phyloP scores from a whole-genome alignment of 2,797 vertebrate genomes.

The Alauda arvensis region DNA sequence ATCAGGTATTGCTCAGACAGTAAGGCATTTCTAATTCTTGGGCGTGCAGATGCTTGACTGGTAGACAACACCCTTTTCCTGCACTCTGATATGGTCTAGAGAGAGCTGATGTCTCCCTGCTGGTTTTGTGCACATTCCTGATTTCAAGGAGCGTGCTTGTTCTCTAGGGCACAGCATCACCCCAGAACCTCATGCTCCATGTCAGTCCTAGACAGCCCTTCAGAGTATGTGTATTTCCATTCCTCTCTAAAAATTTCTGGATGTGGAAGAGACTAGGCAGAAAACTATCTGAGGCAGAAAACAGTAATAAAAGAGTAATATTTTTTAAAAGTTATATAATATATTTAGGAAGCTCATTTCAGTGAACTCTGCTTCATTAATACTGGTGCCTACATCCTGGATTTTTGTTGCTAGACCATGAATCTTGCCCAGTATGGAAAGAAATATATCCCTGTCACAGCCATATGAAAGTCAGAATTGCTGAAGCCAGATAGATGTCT shows the following conservation, averaged over 20 bases:
- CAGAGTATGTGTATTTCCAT: background rate
- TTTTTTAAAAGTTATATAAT: background rate
- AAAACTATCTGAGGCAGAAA: background rate
- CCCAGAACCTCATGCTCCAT: fast-evolving
- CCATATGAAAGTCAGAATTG: background rate
- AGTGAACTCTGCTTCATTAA: background rate
- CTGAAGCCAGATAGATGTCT: background rate
- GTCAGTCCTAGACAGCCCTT: background rate
- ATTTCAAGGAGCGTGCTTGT: fast-evolving
- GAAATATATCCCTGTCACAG: background rate
- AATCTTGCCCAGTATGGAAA: background rate
- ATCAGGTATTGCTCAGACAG: background rate
- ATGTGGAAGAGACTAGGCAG: background rate
- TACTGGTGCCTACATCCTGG: background rate
- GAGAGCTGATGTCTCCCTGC: background rate
- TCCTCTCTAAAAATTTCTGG: background rate
- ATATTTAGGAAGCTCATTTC: background rate
- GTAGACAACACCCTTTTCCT: background rate
- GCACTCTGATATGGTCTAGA: background rate
- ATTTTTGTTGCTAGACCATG: background rate
- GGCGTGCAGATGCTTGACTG: background rate
- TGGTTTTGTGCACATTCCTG: background rate
- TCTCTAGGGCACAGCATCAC: background rate
- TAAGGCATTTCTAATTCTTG: background rate
- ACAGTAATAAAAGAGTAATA: background rate